These are phyloP conservation scores for Hydropotes inermis DNA, from an alignment of 2,113 vertebrate species.

Conservation along the genomic window DNA sequence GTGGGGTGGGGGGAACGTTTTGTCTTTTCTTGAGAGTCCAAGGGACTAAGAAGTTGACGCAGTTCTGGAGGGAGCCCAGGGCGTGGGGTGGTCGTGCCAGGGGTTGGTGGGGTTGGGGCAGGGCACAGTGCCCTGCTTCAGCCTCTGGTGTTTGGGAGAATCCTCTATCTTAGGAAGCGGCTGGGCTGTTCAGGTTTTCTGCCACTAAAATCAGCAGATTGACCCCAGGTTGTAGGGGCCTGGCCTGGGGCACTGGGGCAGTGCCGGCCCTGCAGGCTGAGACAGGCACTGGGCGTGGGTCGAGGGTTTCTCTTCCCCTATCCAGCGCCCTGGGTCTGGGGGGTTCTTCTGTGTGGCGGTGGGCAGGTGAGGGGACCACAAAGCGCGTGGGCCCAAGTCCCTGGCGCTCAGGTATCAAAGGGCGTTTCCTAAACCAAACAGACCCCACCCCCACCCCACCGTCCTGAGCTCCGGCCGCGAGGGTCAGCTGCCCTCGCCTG, in stretches of 20 bases:
- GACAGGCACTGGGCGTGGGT: neutral
- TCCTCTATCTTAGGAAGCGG: neutral
- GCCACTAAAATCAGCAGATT: accelerated
- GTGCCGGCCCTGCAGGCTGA: neutral
- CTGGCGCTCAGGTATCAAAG: neutral
- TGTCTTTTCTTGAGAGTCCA: neutral
- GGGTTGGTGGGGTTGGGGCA: neutral
- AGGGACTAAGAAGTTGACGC: neutral
- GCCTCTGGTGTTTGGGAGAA: neutral
- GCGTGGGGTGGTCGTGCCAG: neutral
- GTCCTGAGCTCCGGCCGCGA: neutral
- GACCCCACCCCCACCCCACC: neutral
- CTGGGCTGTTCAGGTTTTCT: neutral
- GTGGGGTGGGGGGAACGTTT: too few relatives aligned
- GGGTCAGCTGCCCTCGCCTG: conserved; percentile 56
- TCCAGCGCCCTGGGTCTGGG: neutral
- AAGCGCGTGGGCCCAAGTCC: accelerated
- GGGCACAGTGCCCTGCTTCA: too few relatives aligned
- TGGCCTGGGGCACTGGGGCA: neutral
- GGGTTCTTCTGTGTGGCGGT: neutral
- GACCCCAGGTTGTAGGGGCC: neutral
- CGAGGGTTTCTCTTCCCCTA: accelerated
- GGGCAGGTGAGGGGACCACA: too few relatives aligned
- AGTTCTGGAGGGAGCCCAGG: neutral
- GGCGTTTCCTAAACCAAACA: neutral